Evolutionary conservation across 2,888 invertebrate species (phyloP), one percentile per base, ranked within the genome.

Genomic region (Apodemia zela): DNA sequence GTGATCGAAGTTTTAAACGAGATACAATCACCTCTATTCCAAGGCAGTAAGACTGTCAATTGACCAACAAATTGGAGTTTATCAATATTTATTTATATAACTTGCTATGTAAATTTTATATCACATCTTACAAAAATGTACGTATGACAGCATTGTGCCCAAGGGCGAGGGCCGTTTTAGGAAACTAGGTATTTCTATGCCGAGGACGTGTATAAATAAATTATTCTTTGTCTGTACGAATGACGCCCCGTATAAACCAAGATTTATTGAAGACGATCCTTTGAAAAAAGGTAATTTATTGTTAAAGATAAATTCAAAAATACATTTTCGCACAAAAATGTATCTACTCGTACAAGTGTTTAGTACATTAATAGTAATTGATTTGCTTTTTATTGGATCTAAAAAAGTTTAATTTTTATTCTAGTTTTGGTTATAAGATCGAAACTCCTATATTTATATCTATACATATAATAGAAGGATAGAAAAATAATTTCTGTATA

Each of bases 31-130:
- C 2, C 45, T n/a, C n/a, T 45, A 45, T 45, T 45, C 45, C n/a
- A 45, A 15, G n/a, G n/a, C 11, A 15, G 3, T 45, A 45, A 45
- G 45, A n/a, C 11, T 15, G 42, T 5, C 7, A 45, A 45, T 45
- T 15, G 45, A 15, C n/a, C 45, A n/a, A 7, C 45, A 45, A 6
- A 45, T n/a, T n/a, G 11, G 7, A 45, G n/a, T n/a, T 45, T 45
- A n/a, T 45, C 45, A 45, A 45, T 45, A 45, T n/a, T 6, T n/a
- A 45, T 45, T 45, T n/a, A 45, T 45, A 45, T 7, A 45, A 45
- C n/a, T 38, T 38, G 38, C 38, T 45, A 45, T 45, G 45, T 45
- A 45, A 45, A 45, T 45, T 45, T 45, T 45, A 45, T n/a, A 45
- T 45, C 15, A 45, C 45, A 45, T 38, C 38, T 13, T 38, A 38